Evolutionary conservation across 2,888 invertebrate genomes (phyloP), one percentile per base, ranked within the genome.

Genomic region (Idaea straminata): DNA sequence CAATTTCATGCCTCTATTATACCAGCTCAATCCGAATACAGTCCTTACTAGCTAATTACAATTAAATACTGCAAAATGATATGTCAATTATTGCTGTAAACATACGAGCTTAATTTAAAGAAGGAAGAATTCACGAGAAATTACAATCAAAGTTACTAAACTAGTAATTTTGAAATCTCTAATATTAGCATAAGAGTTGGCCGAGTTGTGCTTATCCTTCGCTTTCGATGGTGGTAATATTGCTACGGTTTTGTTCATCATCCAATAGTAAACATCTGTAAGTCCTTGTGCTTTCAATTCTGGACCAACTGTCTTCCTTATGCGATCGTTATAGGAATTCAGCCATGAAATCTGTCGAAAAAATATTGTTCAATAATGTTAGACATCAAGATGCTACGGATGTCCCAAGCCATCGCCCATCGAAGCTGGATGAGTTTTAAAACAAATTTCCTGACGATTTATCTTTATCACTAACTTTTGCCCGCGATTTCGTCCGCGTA

Each of bases 261-360:
- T 95, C 97, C 97, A 98, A 77, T 95, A 94, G 83, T 95, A 96
- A 1, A 95, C 97, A 68, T 94, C 94, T 85, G 95, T 95, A 73
- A 95, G 94, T 0, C 95, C 95, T 80, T 95, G 95, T 57, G 90
- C 94, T 77, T 95, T 95, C 59, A 98, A 87, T 79, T 97, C 96
- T 0, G 95, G 94, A 0, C 97, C 97, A 4, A 98, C 96, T 61
- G 94, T 91, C 66, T 94, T 93, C 57, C 96, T 93, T 68, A 97
- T 95, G 73, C 95, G 93, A 13, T 94, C 94, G 85, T 97, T 97
- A 86, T 97, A 97, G 10, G 94, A 89, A 80, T 97, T 97, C 63
- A 97, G 86, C 96, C 97, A 97, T 35, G 93, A 94, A 85, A 95
- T 95, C 97, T 97, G 81, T 2, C 60, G 87, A 89, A 64, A 35